Evolutionary conservation across 2,888 invertebrate species (phyloP), one percentile per base, ranked within the genome.

Genomic region (Eupithecia exiguata): DNA sequence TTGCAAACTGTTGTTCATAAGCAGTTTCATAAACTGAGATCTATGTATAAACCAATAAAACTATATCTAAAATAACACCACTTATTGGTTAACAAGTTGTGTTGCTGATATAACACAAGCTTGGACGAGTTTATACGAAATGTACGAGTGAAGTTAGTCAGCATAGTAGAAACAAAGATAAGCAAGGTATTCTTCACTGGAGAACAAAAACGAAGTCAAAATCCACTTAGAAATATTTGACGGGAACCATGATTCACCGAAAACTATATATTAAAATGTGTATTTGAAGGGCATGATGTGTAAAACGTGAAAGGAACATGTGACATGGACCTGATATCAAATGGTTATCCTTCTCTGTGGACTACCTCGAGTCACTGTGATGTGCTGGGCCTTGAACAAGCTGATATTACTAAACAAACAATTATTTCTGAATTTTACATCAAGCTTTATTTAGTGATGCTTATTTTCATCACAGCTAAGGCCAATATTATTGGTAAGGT

Each of bases 21-120:
- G 40, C 71, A 76, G 76, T 76, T 76, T 76, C 66, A 40, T 71
- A 71, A 76, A 76, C 76, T 69, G 76, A 76, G 76, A 76, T 76
- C 76, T 76, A 66, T 66, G 38, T 21, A 14, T 70, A 70, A 63
- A 70, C 68, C 68, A 76, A 71, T 74, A 71, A 75, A 72, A 72
- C 65, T 72, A 72, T 68, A 70, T 72, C 62, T 62, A 7, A 53
- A 62, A 35, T 70, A 70, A 75, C 70, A 72, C 70, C 72, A 68
- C 68, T 25, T 58, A 58, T 21, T 25, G 21, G 21, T 25, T 58
- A 58, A 58, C 18, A 21, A 21, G 1, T 21, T 21, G 21, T 21
- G 10, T 12, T 21, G 21, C 7, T 49, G 1, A n/a, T 6, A n/a
- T n/a, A n/a, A n/a, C 49, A n/a, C 49, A n/a, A n/a, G n/a, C n/a